Conservation (phyloP, 2,888 invertebrate genomes). For the Noctua janthina region DNA sequence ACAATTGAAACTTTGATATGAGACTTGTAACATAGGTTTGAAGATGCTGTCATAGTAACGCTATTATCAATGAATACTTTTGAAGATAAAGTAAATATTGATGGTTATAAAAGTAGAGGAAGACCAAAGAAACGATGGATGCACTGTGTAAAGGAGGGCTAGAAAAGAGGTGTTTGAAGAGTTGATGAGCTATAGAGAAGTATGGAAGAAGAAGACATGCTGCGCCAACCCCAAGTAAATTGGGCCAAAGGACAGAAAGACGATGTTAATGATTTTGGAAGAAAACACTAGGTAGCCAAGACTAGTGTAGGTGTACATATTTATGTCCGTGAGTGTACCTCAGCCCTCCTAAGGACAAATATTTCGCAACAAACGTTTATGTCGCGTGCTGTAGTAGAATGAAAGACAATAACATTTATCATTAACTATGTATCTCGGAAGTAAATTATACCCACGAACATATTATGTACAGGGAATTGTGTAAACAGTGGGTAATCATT, state of each 20-base stretch:
- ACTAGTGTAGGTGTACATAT: background rate
- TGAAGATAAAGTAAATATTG: background rate
- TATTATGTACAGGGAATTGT: slow-evolving; percentile 30
- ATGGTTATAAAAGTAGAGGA: background rate
- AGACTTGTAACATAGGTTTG: background rate
- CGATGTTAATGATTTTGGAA: background rate
- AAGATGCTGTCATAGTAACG: background rate
- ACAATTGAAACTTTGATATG: background rate
- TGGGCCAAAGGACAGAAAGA: background rate
- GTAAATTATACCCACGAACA: slow-evolving; percentile 35
- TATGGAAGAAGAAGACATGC: background rate
- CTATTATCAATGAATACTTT: background rate
- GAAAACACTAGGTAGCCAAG: background rate
- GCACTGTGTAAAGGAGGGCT: background rate
- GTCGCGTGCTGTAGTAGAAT: slow-evolving; percentile 49
- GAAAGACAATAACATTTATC: slow-evolving; percentile 59
- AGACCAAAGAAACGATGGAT: background rate
- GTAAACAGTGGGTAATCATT: slow-evolving; percentile 31
- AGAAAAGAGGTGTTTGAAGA: background rate
- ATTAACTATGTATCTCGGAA: slow-evolving; percentile 49
- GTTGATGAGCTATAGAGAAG: background rate
- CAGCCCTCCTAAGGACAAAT: slow-evolving; percentile 47
- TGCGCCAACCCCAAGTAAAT: background rate
- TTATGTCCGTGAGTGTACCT: slow-evolving; percentile 4
- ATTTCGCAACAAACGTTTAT: slow-evolving; percentile 48